These are phyloP conservation scores for Aphidoletes aphidimyza DNA, from an alignment of 2,888 invertebrate species.

Conservation along the genomic window DNA sequence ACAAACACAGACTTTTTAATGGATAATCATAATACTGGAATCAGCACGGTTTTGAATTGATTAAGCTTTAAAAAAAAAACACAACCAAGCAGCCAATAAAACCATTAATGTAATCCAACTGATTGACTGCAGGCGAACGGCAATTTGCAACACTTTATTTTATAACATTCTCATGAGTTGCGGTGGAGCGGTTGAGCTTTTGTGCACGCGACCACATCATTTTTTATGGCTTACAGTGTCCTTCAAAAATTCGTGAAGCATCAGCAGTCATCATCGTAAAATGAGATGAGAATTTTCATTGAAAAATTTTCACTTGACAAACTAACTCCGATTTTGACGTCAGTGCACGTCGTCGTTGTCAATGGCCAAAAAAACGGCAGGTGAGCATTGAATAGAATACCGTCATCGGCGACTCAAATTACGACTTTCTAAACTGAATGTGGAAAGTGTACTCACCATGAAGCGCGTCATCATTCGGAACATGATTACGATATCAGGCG, in stretches of 20 bases:
- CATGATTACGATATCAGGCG: not conserved
- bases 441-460: not conserved
- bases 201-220: not conserved
- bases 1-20: constrained; percentile 36
- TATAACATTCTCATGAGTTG: not conserved
- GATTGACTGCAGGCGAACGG: constrained; percentile 31
- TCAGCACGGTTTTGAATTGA: constrained; percentile 9
- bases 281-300: not conserved
- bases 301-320: not conserved
- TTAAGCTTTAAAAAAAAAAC: not conserved
- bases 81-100: constrained; percentile 2
- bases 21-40: constrained; percentile 18
- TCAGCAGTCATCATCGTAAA: not conserved
- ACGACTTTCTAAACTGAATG: not conserved
- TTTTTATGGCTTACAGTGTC: not conserved
- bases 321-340: not conserved
- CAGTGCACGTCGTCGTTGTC: not conserved
- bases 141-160: constrained; percentile 41
- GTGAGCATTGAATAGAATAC: not conserved
- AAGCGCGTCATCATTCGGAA: not conserved
- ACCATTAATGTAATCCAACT: constrained; percentile 35
- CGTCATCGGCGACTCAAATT: not conserved
- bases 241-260: not conserved
- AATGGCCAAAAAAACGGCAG: not conserved
- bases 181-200: not conserved